phyloP scores from a whole-genome alignment of 2,113 vertebrate species.

The Ancistrus triradiatus region DNA sequence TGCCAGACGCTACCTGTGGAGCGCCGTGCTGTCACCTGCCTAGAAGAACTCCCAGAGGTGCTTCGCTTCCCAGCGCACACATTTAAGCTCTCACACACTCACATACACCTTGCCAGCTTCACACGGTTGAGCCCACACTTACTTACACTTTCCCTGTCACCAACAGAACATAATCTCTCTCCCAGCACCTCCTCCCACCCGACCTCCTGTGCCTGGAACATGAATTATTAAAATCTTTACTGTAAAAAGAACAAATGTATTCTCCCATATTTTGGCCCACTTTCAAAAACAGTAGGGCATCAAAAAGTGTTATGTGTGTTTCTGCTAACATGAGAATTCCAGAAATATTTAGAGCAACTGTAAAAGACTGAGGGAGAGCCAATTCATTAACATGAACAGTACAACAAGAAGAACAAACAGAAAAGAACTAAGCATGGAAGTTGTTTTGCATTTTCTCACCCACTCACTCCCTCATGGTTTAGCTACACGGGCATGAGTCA shows the following conservation, averaged over 20 bases:
- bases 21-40: slow-evolving; percentile 22
- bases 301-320: neutral
- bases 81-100: neutral
- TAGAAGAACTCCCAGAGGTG: slow-evolving; percentile 25
- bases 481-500: neutral
- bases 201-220: slow-evolving; percentile 31
- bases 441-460: neutral
- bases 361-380: slow-evolving; percentile 13
- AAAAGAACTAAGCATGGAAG: neutral
- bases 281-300: slow-evolving; percentile 23
- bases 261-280: slow-evolving; percentile 3
- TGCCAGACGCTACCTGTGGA: slow-evolving; percentile 42
- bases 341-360: slow-evolving; percentile 6
- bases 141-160: slow-evolving; percentile 22
- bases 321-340: neutral
- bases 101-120: slow-evolving; percentile 9
- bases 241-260: slow-evolving; percentile 16
- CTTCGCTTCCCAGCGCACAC: slow-evolving; percentile 4
- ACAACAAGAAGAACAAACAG: neutral
- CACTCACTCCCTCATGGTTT: slow-evolving; percentile 2
- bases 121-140: slow-evolving; percentile 10
- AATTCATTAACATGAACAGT: slow-evolving; percentile 15
- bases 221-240: slow-evolving; percentile 33
- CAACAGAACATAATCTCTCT: slow-evolving; percentile 23
- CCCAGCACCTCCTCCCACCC: slow-evolving; percentile 33